Evolutionary conservation across 2,888 invertebrate genomes (phyloP), one percentile per base, ranked within the genome.

Genomic region (Capitulum mitella): DNA sequence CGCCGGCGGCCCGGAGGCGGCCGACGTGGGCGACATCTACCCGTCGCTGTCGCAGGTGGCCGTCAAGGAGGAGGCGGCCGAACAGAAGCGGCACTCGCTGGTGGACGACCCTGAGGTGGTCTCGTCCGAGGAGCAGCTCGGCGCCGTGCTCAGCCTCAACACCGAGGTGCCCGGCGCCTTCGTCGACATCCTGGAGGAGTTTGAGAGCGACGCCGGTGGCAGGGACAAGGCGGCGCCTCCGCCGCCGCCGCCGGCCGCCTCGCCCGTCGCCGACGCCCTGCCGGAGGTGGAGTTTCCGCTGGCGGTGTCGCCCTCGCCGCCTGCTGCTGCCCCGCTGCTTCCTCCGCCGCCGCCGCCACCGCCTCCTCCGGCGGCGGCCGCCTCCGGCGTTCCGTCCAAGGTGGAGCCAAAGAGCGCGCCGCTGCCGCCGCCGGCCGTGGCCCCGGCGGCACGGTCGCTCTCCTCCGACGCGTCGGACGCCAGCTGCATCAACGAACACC

Each of bases 131-230:
- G 70, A 37, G 37, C 70, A 22, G 40, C 37, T 70, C 37, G 70
- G 70, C 70, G 37, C 70, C 70, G 70, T 70, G 37, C 70, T 70
- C 37, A 70, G 70, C 22, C 37, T 70, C 8, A 70, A 70, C 40
- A 70, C 70, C 22, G 70, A 70, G 70, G 70, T 70, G 70, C 70
- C 70, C 26, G 70, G 70, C 70, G 70, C 70, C 40, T 70, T 70
- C 70, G 40, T 70, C 37, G 70, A 70, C 40, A 70, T 70, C 37
- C 40, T 70, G 10, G 26, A 70, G 40, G 70, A 70, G 70, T 70
- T 70, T 29, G 76, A 48, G 46, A 76, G 76, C 76, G 46, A 76
- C 46, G 76, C 46, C 16, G 76, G 76, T 29, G 76, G 46, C 46
- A 19, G 37, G 37, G 70, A 29, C 37, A 16, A 64, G 40, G 37